Conservation (phyloP, 2,797 vertebrate species). For the Alca torda region DNA sequence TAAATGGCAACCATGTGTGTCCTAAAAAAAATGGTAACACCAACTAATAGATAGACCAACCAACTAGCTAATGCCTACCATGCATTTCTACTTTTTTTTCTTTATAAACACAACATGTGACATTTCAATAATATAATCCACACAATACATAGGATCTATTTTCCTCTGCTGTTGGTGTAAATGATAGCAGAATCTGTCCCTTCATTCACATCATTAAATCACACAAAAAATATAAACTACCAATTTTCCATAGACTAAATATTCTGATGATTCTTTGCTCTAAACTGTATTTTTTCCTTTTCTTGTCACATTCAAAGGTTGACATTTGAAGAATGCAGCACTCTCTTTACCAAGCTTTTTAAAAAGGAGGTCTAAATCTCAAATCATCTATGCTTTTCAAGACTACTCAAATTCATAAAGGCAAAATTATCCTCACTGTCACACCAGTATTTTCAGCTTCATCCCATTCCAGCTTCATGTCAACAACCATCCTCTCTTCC, state of each 20-base stretch:
- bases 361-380: constrained; percentile 44
- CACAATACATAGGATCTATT: not conserved
- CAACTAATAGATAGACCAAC: not conserved
- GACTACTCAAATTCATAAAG: constrained; percentile 63
- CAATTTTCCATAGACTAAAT: constrained; percentile 60
- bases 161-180: constrained; percentile 25
- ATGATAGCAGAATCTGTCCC: constrained; percentile 20
- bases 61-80: not conserved
- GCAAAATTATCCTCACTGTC: constrained; percentile 67
- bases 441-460: constrained; percentile 54
- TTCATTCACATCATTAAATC: constrained; percentile 48
- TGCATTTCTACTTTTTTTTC: not conserved
- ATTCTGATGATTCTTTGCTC: constrained; percentile 61
- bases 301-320: constrained; percentile 57
- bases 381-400: constrained; percentile 56
- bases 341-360: constrained; percentile 39
- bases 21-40: not conserved
- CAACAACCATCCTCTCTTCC: constrained; percentile 40
- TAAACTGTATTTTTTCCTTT: constrained; percentile 52
- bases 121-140: not conserved
- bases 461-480: constrained; percentile 32
- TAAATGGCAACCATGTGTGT: not conserved
- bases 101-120: not conserved
- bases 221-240: constrained; percentile 53
- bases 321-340: constrained; percentile 58